These are phyloP conservation scores for Sclerurus mexicanus DNA, from an alignment of 2,113 vertebrate genomes.

Conservation along the genomic window DNA sequence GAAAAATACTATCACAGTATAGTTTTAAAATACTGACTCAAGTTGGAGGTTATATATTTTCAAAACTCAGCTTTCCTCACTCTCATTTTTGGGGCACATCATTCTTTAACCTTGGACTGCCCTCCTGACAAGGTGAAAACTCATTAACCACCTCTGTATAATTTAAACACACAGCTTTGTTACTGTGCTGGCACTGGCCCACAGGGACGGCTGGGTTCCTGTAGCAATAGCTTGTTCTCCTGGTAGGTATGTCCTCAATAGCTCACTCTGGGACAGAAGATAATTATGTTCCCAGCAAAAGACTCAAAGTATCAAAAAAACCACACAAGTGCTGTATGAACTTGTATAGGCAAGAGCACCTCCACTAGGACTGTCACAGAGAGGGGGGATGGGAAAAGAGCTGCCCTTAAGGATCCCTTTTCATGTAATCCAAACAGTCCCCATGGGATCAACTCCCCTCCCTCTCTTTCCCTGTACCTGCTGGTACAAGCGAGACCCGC, in stretches of 20 bases:
- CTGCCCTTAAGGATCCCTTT: not conserved
- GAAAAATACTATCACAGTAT: not conserved
- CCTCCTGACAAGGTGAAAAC: conserved; percentile 18
- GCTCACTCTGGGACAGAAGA: conserved; percentile 26
- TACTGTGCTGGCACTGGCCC: not conserved
- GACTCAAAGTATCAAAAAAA: not conserved
- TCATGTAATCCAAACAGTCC: not conserved
- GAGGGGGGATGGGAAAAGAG: not conserved
- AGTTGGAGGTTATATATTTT: not conserved
- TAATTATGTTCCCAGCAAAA: conserved; percentile 40
- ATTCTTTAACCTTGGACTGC: conserved; percentile 1
- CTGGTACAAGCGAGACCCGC: fast-evolving
- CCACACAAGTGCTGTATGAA: not conserved
- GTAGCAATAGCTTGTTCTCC: not conserved
- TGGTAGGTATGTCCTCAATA: conserved; percentile 34
- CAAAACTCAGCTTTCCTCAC: conserved; percentile 7
- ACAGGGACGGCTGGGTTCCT: not conserved
- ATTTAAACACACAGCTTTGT: conserved; percentile 14
- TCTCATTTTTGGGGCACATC: conserved; percentile 13
- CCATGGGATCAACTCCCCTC: not conserved
- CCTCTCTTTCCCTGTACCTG: not conserved
- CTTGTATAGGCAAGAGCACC: not conserved
- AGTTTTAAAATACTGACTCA: not conserved
- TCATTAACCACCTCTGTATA: not conserved
- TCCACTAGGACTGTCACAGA: not conserved